Percentiles rank a stretch among this genome's conserved stretches.
Conservation (phyloP, 2,888 invertebrate genomes). For the Thymelicus acteon region DNA sequence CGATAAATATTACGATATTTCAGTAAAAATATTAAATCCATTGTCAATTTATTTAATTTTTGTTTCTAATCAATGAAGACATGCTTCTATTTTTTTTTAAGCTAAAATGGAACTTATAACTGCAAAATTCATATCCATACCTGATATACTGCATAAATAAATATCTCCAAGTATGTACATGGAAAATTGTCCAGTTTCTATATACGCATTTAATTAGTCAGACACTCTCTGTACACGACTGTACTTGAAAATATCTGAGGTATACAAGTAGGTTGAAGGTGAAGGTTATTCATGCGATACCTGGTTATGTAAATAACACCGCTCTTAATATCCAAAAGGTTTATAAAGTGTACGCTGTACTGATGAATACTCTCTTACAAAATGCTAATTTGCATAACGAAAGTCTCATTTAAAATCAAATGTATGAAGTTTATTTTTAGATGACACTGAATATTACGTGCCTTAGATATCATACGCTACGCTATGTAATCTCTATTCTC, state of each 20-base stretch:
- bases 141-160: not conserved
- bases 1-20: too few species aligned
- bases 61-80: too few species aligned
- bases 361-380: not conserved
- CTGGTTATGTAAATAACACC: slow-evolving; percentile 17
- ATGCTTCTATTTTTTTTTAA: too few species aligned
- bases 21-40: too few species aligned
- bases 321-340: slow-evolving; percentile 10
- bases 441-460: too few species aligned
- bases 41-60: too few species aligned
- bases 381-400: slow-evolving; percentile 19
- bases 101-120: too few species aligned
- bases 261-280: slow-evolving; percentile 14
- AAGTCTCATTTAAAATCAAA: slow-evolving; percentile 23
- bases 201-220: not conserved
- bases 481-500: too few species aligned
- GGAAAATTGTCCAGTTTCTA: not conserved
- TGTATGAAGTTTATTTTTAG: slow-evolving; percentile 12
- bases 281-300: slow-evolving; percentile 17
- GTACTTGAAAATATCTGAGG: slow-evolving; percentile 7
- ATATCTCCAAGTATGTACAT: not conserved
- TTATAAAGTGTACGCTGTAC: not conserved
- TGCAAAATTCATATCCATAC: too few species aligned
- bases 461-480: too few species aligned
- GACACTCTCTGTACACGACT: not conserved